Percentiles rank a stretch among this genome's conserved stretches.
phyloP scores from a whole-genome alignment of 2,113 vertebrate genomes.

The Clarias macrocephalus region DNA sequence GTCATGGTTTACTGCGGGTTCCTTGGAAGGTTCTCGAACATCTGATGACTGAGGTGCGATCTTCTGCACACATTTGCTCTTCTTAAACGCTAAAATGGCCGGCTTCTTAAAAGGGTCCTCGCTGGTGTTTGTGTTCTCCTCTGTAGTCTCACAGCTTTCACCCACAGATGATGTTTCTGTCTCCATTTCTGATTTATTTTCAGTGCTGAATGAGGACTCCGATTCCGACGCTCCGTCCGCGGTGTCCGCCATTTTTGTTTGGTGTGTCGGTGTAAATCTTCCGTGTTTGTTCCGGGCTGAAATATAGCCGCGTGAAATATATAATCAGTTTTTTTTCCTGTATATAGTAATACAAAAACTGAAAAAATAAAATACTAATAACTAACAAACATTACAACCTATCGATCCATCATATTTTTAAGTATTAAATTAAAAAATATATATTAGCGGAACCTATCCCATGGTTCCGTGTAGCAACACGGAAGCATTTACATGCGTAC shows the following conservation, averaged over 20 bases:
- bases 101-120: constrained; percentile 74
- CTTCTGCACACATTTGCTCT: constrained; percentile 21
- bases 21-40: neutral
- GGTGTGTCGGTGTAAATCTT: constrained; percentile 51
- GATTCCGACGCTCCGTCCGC: constrained; percentile 22
- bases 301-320: too few species aligned
- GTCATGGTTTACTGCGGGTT: neutral
- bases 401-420: neutral
- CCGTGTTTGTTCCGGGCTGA: constrained; percentile 29
- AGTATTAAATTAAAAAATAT: neutral
- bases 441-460: constrained; percentile 25
- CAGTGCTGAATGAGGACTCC: constrained; percentile 27
- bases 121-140: neutral
- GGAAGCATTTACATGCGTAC: constrained; percentile 22
- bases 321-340: neutral
- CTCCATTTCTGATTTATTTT: constrained; percentile 40
- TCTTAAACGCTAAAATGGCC: constrained; percentile 55
- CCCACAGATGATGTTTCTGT: neutral
- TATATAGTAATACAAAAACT: neutral
- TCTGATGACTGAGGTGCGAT: neutral
- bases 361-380: neutral
- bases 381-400: neutral
- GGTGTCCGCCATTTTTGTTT: constrained; percentile 66
- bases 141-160: neutral
- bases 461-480: neutral